Evolutionary conservation across 2,888 invertebrate genomes (phyloP).

Genomic region (Lepidocyrtinus sp.): DNA sequence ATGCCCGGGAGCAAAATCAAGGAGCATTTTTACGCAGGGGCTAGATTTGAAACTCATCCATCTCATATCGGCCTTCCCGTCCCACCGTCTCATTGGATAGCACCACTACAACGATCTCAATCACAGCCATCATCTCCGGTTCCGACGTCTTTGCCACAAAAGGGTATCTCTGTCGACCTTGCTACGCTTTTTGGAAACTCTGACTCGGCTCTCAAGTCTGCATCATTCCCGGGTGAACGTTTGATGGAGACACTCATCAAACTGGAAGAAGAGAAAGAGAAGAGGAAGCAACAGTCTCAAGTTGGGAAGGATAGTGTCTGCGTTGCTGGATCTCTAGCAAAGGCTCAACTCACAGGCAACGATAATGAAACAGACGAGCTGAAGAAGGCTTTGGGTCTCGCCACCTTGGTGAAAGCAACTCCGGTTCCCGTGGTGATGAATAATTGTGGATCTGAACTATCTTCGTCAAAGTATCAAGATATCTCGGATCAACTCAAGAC

Average conservation of each 20-base stretch:
- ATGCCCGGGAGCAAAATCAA: constrained; percentile 45
- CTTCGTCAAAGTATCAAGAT: constrained; percentile 50
- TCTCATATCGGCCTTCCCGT: constrained; percentile 62
- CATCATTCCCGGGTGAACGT: constrained; percentile 58
- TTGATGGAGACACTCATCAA: constrained; percentile 54
- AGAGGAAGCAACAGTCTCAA: constrained; percentile 19
- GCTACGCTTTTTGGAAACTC: constrained; percentile 59
- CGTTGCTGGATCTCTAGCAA: constrained; percentile 43
- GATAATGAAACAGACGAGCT: constrained; percentile 49
- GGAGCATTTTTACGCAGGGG: constrained; percentile 67
- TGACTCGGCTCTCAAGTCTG: constrained; percentile 44
- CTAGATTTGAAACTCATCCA: constrained; percentile 68
- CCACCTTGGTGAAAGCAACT: constrained; percentile 23
- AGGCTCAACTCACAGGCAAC: constrained; percentile 44
- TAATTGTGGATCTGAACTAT: constrained; percentile 47
- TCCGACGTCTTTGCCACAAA: constrained; percentile 48
- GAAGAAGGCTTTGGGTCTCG: constrained; percentile 52
- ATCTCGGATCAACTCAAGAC: constrained; percentile 57
- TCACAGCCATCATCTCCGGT: constrained; percentile 64
- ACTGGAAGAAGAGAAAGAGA: constrained; percentile 35
- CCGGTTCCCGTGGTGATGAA: background rate
- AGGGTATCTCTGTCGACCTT: constrained; percentile 59
- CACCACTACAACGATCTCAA: constrained; percentile 64
- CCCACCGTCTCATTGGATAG: constrained; percentile 68
- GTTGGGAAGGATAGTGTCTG: constrained; percentile 31